These are phyloP conservation scores for Chlorops oryzae DNA, from an alignment of 1,140 invertebrate genomes.

Conservation along the genomic window DNA sequence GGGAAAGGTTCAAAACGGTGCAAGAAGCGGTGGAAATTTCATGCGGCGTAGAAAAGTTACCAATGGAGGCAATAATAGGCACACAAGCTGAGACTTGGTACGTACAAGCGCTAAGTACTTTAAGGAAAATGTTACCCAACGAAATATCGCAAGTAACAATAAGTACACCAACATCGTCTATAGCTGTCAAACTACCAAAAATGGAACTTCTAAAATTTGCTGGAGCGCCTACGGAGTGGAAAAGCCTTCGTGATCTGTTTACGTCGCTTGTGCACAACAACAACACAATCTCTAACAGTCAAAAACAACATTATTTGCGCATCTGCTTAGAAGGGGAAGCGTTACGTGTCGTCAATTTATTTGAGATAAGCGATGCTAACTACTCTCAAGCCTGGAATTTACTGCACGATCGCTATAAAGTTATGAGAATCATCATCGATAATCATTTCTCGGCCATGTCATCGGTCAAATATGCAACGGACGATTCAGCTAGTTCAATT, in stretches of 20 bases:
- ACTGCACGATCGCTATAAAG: not conserved
- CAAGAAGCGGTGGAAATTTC: conserved; percentile 2
- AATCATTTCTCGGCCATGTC: not conserved
- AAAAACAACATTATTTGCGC: conserved; percentile 3
- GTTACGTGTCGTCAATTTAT: not conserved
- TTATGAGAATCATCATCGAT: conserved; percentile 1
- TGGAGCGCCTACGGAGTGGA: not conserved
- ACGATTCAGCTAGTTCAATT: not conserved
- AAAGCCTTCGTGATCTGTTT: not conserved
- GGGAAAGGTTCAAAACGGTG: not conserved
- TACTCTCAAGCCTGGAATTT: not conserved
- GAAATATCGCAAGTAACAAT: not conserved
- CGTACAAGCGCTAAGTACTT: not conserved
- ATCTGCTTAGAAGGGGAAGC: conserved; percentile 4
- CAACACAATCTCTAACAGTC: not conserved
- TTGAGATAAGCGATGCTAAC: not conserved
- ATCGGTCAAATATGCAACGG: not conserved
- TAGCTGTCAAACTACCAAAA: not conserved
- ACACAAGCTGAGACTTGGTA: conserved; percentile 3
- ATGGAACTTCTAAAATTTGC: conserved; percentile 1
- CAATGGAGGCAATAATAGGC: not conserved
- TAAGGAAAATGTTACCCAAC: not conserved
- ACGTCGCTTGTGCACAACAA: conserved; percentile 5
- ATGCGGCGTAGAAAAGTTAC: not conserved
- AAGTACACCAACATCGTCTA: not conserved